Percentiles rank a stretch among this genome's conserved stretches.
These are phyloP conservation scores for Lutraria rhynchaena DNA, from an alignment of 1,140 invertebrate genomes.

Conservation along the genomic window DNA sequence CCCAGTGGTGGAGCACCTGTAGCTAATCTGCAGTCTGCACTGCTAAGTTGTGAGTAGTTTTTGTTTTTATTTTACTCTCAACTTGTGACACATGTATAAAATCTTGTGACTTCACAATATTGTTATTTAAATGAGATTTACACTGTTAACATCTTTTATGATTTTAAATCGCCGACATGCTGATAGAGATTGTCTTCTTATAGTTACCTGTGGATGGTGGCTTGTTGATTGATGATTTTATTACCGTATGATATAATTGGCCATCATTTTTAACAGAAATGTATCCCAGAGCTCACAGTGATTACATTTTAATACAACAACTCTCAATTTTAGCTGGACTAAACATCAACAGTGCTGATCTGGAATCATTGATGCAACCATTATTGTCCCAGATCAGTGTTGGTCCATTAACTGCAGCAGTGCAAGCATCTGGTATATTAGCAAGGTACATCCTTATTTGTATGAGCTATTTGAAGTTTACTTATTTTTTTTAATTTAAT, in stretches of 20 bases:
- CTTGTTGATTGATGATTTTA: no score
- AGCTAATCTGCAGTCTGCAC: constrained; percentile 51
- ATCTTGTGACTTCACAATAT: no score
- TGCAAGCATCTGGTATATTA: constrained; percentile 78
- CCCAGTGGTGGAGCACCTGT: constrained; percentile 83
- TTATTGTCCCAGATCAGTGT: constrained; percentile 63
- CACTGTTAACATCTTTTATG: no score
- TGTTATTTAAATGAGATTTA: no score
- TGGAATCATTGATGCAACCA: constrained; percentile 66
- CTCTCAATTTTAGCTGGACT: constrained; percentile 77
- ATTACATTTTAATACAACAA: not conserved
- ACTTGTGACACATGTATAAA: no score
- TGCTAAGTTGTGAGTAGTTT: constrained; percentile 62
- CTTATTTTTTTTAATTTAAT: not conserved
- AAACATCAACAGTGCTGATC: constrained; percentile 79
- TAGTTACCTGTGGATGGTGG: no score
- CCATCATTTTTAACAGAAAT: no score
- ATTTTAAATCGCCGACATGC: no score
- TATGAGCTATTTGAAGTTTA: not conserved
- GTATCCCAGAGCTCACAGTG: no score
- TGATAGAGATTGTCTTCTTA: no score
- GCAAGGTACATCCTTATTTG: constrained; percentile 61
- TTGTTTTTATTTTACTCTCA: no score
- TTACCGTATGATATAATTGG: no score
- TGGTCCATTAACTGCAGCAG: constrained; percentile 80